These are phyloP conservation scores for Varanus salvator DNA, from an alignment of 2,113 vertebrate species.

Conservation along the genomic window DNA sequence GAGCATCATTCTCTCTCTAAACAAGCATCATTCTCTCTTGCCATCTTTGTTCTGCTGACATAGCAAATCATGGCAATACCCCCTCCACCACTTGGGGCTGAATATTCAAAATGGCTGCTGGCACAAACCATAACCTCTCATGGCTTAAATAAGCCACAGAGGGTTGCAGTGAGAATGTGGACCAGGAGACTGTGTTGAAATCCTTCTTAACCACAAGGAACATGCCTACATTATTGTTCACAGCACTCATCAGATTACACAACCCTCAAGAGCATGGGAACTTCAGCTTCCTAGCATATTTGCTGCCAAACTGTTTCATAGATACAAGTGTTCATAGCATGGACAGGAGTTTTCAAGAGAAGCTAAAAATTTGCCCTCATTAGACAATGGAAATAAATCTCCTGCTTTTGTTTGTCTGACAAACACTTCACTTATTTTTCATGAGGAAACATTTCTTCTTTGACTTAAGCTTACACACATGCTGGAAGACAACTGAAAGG, in stretches of 20 bases:
- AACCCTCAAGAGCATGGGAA: slow-evolving; percentile 13
- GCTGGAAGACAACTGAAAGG: neutral
- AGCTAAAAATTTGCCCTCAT: slow-evolving; percentile 32
- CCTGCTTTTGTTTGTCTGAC: neutral
- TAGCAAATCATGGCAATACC: no score
- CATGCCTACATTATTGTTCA: slow-evolving; percentile 19
- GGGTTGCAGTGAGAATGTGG: no score
- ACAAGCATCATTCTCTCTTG: no score
- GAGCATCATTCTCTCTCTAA: no score
- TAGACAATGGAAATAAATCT: fast-evolving
- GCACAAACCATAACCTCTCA: no score
- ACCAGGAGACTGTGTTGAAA: neutral
- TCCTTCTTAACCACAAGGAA: slow-evolving; percentile 51
- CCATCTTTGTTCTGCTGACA: no score
- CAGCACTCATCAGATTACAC: slow-evolving; percentile 29
- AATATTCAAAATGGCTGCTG: no score
- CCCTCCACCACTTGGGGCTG: no score
- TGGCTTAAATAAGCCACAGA: no score
- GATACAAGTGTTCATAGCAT: slow-evolving; percentile 21
- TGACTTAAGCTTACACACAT: neutral
- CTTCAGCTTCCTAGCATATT: neutral
- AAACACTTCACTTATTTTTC: slow-evolving; percentile 10
- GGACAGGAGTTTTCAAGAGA: neutral
- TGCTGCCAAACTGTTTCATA: slow-evolving; percentile 6
- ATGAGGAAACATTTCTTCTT: neutral